A percentile compares a stretch with the other conserved stretches of the same genome.
Evolutionary conservation across 2,113 vertebrate genomes (phyloP).

Genomic region (Pelobates fuscus): DNA sequence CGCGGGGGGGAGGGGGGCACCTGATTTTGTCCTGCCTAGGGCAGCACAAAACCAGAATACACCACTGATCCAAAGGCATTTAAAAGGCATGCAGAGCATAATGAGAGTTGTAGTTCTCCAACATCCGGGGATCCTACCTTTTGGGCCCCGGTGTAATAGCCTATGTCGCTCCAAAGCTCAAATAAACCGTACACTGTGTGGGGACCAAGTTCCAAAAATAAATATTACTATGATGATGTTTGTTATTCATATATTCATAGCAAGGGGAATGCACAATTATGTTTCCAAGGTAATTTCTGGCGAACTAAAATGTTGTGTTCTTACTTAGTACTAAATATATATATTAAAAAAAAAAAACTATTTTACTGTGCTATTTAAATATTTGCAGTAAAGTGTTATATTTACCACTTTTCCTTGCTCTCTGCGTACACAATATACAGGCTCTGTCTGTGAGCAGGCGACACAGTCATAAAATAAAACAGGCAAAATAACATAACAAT

Average conservation of each 20-base stretch:
- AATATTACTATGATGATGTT: background rate
- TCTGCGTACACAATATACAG: background rate
- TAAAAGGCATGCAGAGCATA: too few species aligned
- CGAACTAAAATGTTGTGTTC: slow-evolving; percentile 7
- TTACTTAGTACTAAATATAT: slow-evolving; percentile 6
- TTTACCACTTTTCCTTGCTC: background rate
- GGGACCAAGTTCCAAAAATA: background rate
- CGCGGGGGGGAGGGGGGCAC: too few species aligned
- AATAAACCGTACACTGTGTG: too few species aligned
- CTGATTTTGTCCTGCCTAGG: too few species aligned
- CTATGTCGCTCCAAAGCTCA: too few species aligned
- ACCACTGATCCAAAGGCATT: too few species aligned
- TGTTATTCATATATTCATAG: slow-evolving; percentile 12
- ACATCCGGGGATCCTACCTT: too few species aligned
- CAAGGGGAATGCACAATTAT: slow-evolving; percentile 1
- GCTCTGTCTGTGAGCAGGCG: background rate
- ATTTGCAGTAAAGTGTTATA: slow-evolving; percentile 10
- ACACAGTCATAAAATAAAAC: background rate
- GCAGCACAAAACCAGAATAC: too few species aligned
- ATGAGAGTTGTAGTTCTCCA: too few species aligned
- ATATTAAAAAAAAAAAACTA: too few species aligned
- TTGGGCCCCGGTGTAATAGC: too few species aligned
- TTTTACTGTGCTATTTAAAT: slow-evolving; percentile 16
- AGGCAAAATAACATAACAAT: background rate
- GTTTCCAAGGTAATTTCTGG: background rate